Conservation (phyloP, 2,888 invertebrate species). For the Oxycera nigricornis region DNA sequence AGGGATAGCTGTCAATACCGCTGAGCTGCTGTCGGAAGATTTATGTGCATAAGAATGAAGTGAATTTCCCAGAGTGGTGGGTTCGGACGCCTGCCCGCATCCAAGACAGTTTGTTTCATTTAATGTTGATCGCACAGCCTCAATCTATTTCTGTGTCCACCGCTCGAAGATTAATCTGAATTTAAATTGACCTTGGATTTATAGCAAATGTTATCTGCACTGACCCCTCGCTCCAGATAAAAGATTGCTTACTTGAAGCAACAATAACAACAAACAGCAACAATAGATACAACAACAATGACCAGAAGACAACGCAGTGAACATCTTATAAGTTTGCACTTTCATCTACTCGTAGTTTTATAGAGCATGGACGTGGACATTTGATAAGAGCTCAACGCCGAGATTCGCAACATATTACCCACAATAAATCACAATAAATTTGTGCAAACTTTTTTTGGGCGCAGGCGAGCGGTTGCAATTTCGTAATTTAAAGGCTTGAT, state of each 20-base stretch:
- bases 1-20: not conserved
- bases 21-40: not conserved
- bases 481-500: not conserved
- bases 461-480: not conserved
- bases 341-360: conserved; percentile 34
- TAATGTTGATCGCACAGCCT: not conserved
- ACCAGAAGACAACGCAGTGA: not conserved
- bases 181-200: conserved; percentile 38
- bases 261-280: conserved; percentile 7
- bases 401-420: not conserved
- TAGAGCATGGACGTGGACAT: too few species aligned
- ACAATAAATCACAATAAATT: conserved; percentile 32
- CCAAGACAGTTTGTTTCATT: not conserved
- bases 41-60: conserved; percentile 4
- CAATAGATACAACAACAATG: not conserved
- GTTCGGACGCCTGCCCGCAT: not conserved
- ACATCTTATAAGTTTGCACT: conserved; percentile 26
- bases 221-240: conserved; percentile 30
- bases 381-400: not conserved
- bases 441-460: not conserved
- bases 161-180: conserved; percentile 29
- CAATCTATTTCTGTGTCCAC: conserved; percentile 21
- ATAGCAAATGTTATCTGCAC: conserved; percentile 32
- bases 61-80: not conserved
- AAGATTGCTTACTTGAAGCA: not conserved